Conservation (phyloP, 92 coral and sea anemone genomes). For the Zoanthus sociatus region DNA sequence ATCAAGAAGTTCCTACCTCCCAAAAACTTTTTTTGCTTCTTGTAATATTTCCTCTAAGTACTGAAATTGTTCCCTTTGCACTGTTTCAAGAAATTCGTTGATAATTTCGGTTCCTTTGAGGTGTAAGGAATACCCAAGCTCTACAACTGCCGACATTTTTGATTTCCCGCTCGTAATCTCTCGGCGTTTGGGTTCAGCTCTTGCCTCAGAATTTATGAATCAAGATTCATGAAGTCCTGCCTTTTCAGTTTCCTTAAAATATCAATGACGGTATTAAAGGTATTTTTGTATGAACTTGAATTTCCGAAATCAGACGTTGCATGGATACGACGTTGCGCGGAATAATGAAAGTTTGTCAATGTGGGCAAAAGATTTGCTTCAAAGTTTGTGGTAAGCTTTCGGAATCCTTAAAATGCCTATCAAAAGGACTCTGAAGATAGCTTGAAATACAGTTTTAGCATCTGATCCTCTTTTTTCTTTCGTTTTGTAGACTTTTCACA, state of each 20-base stretch:
- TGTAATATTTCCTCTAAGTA: conserved; percentile 86
- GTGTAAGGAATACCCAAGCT: conserved; percentile 76
- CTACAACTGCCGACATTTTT: neutral
- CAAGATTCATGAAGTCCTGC: neutral
- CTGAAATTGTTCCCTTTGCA: conserved; percentile 71
- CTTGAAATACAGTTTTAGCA: neutral
- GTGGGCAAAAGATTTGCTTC: neutral
- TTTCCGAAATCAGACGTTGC: neutral
- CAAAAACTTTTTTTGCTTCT: conserved; percentile 85
- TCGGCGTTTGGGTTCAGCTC: neutral
- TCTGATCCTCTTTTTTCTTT: conserved; percentile 23
- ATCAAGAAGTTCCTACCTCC: conserved; percentile 71
- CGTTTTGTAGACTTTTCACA: neutral
- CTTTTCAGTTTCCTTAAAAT: neutral
- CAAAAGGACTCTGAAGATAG: neutral
- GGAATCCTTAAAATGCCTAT: neutral
- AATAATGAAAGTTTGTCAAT: neutral
- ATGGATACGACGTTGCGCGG: neutral
- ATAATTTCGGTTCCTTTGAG: conserved; percentile 67
- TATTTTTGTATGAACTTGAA: neutral
- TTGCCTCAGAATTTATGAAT: neutral
- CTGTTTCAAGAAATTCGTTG: conserved; percentile 44
- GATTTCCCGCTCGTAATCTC: neutral
- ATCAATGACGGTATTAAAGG: neutral
- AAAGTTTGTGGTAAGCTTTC: neutral